A percentile compares a stretch with the other conserved stretches of the same genome.
These are phyloP conservation scores for Chelonia mydas DNA, from an alignment of 2,797 vertebrate species.

Conservation along the genomic window DNA sequence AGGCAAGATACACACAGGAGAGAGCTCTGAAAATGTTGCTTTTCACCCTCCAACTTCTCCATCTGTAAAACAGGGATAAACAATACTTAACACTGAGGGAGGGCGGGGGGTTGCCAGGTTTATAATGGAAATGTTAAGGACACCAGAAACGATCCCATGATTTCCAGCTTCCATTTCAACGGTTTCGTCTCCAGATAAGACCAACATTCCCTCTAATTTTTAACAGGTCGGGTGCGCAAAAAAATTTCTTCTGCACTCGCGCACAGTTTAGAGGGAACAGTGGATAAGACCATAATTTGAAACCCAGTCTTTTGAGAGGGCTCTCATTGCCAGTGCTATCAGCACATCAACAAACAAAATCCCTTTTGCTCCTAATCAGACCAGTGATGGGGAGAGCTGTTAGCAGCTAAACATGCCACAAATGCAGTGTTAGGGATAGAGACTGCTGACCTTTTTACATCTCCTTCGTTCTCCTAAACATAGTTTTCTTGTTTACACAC, in stretches of 20 bases:
- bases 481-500: conserved; percentile 53
- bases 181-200: conserved; percentile 62
- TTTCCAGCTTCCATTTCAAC: conserved; percentile 61
- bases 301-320: conserved; percentile 35
- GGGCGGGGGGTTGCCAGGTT: conserved; percentile 12
- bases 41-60: conserved; percentile 16
- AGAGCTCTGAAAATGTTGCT: neutral
- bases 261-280: too few relatives aligned
- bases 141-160: conserved; percentile 49
- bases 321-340: conserved; percentile 66
- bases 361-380: conserved; percentile 69
- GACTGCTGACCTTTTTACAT: conserved; percentile 68
- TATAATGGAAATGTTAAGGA: conserved; percentile 50
- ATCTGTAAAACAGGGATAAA: conserved; percentile 58
- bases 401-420: conserved; percentile 70
- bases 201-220: neutral
- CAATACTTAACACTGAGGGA: neutral
- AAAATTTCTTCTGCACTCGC: too few relatives aligned
- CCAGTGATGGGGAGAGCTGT: conserved; percentile 64
- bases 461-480: conserved; percentile 66
- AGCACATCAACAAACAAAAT: conserved; percentile 53
- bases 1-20: neutral
- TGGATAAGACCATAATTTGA: conserved; percentile 61
- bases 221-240: too few relatives aligned
- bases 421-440: conserved; percentile 73